A percentile compares a stretch with the other conserved stretches of the same genome.
phyloP scores from a whole-genome alignment of 2,113 vertebrate species.

The Periophthalmus modestus region DNA sequence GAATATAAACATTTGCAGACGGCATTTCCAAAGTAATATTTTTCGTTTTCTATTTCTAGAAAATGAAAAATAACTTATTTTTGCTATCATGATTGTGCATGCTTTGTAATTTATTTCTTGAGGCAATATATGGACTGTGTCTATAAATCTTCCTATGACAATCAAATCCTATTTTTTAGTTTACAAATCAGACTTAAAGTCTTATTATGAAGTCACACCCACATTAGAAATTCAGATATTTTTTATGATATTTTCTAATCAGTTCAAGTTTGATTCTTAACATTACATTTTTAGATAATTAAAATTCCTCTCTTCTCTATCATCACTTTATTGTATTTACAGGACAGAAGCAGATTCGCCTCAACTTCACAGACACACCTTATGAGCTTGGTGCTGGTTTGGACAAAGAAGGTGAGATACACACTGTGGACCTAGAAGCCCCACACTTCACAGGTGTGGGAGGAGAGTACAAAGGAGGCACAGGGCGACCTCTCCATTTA shows the following conservation, averaged over 20 bases:
- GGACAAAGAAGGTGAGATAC: constrained; percentile 88
- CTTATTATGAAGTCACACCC: neutral
- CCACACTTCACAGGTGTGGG: constrained; percentile 74
- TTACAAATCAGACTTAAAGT: neutral
- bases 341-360: constrained; percentile 96
- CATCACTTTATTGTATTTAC: constrained; percentile 27
- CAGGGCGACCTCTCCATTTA: constrained; percentile 71
- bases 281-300: neutral
- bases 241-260: neutral
- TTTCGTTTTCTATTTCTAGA: neutral
- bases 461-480: constrained; percentile 68
- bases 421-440: constrained; percentile 64
- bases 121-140: neutral
- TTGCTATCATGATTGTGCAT: too few species aligned
- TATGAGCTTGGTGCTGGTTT: constrained; percentile 86
- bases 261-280: neutral
- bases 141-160: too few species aligned
- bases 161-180: too few species aligned
- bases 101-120: too few species aligned
- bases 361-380: constrained; percentile 85
- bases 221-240: neutral
- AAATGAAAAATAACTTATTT: too few species aligned
- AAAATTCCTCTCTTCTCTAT: neutral
- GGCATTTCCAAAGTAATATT: neutral
- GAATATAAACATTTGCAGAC: too few species aligned